Conservation (phyloP, 2,888 invertebrate genomes). For the Folsomia candida region DNA sequence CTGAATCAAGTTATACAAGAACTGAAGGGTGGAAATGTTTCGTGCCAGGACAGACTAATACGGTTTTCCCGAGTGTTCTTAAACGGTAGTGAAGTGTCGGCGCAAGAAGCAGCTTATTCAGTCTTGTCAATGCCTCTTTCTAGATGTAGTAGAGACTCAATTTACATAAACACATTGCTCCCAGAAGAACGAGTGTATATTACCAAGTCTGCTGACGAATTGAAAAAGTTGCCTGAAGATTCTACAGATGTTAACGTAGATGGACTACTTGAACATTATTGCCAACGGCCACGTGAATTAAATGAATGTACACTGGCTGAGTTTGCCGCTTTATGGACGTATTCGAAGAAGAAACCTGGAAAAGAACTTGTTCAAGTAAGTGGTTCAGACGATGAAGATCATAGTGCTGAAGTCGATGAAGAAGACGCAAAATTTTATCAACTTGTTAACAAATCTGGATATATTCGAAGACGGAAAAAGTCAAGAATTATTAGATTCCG, state of each 20-base stretch:
- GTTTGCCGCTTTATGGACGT: conserved; percentile 38
- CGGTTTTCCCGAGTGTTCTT: conserved; percentile 37
- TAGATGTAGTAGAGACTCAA: background rate
- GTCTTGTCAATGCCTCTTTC: conserved; percentile 30
- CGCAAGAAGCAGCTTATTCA: conserved; percentile 48
- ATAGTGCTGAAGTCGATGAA: background rate
- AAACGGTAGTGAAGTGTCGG: conserved; percentile 42
- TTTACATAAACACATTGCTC: background rate
- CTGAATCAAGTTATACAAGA: conserved; percentile 47
- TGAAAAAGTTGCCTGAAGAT: conserved; percentile 20
- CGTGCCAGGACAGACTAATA: conserved; percentile 42
- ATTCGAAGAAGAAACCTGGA: background rate
- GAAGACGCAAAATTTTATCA: background rate
- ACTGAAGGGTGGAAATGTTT: conserved; percentile 42
- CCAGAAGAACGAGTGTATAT: conserved; percentile 6
- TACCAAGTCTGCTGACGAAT: conserved; percentile 19
- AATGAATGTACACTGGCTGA: conserved; percentile 52
- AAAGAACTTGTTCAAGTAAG: background rate
- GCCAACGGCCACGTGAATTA: conserved; percentile 47
- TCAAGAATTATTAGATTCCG: conserved; percentile 38
- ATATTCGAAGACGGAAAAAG: conserved; percentile 3
- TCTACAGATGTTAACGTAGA: conserved; percentile 23
- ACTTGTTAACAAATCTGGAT: conserved; percentile 10
- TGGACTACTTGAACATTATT: conserved; percentile 51
- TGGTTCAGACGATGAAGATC: background rate